phyloP scores from a whole-genome alignment of 1,140 invertebrate species.

The Anoplophora glabripennis region DNA sequence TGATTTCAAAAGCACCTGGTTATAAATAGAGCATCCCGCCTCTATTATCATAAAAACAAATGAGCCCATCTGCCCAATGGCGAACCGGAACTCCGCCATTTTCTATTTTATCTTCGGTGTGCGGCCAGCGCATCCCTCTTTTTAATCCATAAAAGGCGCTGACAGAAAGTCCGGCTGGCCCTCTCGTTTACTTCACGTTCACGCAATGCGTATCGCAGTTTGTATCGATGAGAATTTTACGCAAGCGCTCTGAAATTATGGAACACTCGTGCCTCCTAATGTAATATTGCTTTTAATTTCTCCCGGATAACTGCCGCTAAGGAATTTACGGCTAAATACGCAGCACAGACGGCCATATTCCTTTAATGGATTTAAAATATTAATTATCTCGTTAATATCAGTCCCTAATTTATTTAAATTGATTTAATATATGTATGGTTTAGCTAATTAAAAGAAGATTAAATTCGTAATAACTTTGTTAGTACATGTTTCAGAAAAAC shows the following conservation, averaged over 20 bases:
- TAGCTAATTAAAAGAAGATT: too few species aligned
- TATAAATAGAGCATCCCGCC: slow-evolving; percentile 1
- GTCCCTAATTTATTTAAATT: too few species aligned
- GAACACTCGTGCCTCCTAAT: background rate
- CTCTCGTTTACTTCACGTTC: background rate
- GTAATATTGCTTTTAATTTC: too few species aligned
- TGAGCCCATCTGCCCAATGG: slow-evolving; percentile 26
- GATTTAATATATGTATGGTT: too few species aligned
- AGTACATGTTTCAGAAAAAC: too few species aligned
- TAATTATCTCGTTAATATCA: too few species aligned
- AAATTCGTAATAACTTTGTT: too few species aligned
- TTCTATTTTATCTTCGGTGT: slow-evolving; percentile 14
- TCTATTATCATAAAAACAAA: slow-evolving; percentile 23
- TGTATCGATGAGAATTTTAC: slow-evolving; percentile 20
- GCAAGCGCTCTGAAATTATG: slow-evolving; percentile 16
- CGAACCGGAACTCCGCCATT: slow-evolving; percentile 27
- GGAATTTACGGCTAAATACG: too few species aligned
- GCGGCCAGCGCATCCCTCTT: slow-evolving; percentile 18
- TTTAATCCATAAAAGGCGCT: slow-evolving; percentile 13
- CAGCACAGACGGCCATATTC: too few species aligned
- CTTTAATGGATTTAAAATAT: too few species aligned
- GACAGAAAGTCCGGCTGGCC: background rate
- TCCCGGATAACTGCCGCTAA: too few species aligned
- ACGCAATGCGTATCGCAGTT: slow-evolving; percentile 16
- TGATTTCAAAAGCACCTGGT: slow-evolving; percentile 16